Percentiles rank a stretch among this genome's conserved stretches.
Conservation (phyloP, 2,797 vertebrate genomes). For the Petrocephalus schoutedeni region DNA sequence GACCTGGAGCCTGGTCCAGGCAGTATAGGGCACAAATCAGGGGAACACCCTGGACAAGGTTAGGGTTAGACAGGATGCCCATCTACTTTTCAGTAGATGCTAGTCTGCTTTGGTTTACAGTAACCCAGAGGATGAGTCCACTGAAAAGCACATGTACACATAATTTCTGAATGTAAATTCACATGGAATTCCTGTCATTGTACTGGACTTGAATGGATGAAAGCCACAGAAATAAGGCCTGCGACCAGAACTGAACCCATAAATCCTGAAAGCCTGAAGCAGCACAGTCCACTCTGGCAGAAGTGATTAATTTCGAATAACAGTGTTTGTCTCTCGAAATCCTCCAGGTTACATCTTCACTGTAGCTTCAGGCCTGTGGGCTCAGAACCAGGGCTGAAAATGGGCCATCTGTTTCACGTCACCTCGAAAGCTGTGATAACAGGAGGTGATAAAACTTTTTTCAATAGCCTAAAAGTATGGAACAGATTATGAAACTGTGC, state of each 20-base stretch:
- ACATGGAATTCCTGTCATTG: not conserved
- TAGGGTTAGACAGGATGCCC: not conserved
- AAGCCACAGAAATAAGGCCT: not conserved
- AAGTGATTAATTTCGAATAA: not conserved
- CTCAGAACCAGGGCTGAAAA: not conserved
- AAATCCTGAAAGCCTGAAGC: not conserved
- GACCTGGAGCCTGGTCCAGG: not conserved
- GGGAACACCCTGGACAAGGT: not conserved
- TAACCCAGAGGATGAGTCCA: not conserved
- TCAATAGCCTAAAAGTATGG: not conserved
- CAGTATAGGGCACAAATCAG: not conserved
- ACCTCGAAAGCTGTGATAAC: constrained; percentile 16
- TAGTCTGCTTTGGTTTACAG: not conserved
- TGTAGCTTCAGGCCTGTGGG: not conserved
- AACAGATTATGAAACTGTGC: constrained; percentile 14
- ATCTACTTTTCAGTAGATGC: not conserved
- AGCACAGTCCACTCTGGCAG: not conserved
- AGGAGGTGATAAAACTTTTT: constrained; percentile 18
- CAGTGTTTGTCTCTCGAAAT: not conserved
- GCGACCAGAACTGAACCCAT: not conserved
- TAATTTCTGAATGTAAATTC: not conserved
- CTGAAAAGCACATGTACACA: not conserved
- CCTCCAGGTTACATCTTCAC: not conserved
- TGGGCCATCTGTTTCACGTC: constrained; percentile 20
- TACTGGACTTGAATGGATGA: not conserved